A percentile compares a stretch with the other conserved stretches of the same genome.
phyloP scores from a whole-genome alignment of 1,140 invertebrate genomes.

The Pseudoatta argentina region DNA sequence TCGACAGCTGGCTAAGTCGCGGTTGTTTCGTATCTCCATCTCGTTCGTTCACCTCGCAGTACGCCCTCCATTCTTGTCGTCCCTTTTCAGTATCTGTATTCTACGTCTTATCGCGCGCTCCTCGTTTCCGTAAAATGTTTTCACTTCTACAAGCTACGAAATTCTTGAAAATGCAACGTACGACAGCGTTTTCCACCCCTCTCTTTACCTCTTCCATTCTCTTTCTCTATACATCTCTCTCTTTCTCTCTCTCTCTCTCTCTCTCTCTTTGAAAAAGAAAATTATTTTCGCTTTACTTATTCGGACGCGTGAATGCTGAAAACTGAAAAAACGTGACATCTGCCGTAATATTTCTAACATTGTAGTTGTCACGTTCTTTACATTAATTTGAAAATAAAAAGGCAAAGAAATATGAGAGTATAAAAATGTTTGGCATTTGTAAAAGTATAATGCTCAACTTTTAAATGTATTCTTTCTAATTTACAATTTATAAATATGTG shows the following conservation, averaged over 20 bases:
- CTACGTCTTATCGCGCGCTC: slow-evolving; percentile 42
- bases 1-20: slow-evolving; percentile 77
- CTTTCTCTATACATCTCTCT: neutral
- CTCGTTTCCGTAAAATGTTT: slow-evolving; percentile 27
- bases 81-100: slow-evolving; percentile 24
- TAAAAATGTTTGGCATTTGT: neutral
- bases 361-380: neutral
- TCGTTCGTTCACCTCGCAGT: slow-evolving; percentile 64
- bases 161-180: slow-evolving; percentile 26
- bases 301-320: neutral
- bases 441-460: neutral
- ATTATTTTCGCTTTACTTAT: slow-evolving; percentile 32
- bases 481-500: too few relatives aligned
- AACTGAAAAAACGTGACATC: neutral
- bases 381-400: neutral
- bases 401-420: neutral
- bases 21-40: slow-evolving; percentile 68
- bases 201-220: neutral
- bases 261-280: neutral
- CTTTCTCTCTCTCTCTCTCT: neutral
- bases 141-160: slow-evolving; percentile 19
- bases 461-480: neutral
- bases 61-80: slow-evolving; percentile 8
- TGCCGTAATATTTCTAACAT: neutral
- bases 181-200: neutral